These are phyloP conservation scores for Tiphia femorata DNA, from an alignment of 2,888 invertebrate genomes.

Conservation along the genomic window DNA sequence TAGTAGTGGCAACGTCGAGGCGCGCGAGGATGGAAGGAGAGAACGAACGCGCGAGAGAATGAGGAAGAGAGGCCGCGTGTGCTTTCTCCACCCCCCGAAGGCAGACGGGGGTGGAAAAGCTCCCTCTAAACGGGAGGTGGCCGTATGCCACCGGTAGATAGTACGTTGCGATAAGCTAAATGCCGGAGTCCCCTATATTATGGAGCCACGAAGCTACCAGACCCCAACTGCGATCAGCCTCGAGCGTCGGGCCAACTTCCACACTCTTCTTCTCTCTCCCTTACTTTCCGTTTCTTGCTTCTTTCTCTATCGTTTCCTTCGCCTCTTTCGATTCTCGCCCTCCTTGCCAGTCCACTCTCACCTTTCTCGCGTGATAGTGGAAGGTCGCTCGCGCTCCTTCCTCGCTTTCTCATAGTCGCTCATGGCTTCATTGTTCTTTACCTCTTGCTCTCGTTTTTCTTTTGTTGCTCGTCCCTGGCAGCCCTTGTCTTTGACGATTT, in stretches of 20 bases:
- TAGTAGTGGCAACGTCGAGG: no score
- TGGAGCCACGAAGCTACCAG: slow-evolving; percentile 33
- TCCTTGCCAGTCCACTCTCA: not conserved
- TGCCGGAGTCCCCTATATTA: slow-evolving; percentile 57
- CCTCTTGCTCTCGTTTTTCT: no score
- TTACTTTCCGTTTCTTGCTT: slow-evolving; percentile 6
- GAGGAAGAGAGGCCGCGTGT: no score
- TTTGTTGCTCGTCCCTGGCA: no score
- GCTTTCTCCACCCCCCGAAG: slow-evolving; percentile 4
- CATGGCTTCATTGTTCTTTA: no score
- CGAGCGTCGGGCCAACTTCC: slow-evolving; percentile 32
- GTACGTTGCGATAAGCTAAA: slow-evolving; percentile 64
- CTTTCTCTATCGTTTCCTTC: slow-evolving; percentile 1
- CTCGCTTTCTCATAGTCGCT: no score
- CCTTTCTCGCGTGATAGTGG: no score
- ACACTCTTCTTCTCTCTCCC: slow-evolving; percentile 21
- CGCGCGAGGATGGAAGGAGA: no score
- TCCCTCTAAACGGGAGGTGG: slow-evolving; percentile 45
- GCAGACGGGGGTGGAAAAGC: slow-evolving; percentile 47
- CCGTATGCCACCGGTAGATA: slow-evolving; percentile 63
- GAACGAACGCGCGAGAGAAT: no score
- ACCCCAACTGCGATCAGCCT: slow-evolving; percentile 27
- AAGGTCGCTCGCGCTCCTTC: no score
- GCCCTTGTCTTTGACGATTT: no score
- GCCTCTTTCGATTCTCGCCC: not conserved